Evolutionary conservation across 2,888 invertebrate species (phyloP).

Genomic region (Rosalia funebris): DNA sequence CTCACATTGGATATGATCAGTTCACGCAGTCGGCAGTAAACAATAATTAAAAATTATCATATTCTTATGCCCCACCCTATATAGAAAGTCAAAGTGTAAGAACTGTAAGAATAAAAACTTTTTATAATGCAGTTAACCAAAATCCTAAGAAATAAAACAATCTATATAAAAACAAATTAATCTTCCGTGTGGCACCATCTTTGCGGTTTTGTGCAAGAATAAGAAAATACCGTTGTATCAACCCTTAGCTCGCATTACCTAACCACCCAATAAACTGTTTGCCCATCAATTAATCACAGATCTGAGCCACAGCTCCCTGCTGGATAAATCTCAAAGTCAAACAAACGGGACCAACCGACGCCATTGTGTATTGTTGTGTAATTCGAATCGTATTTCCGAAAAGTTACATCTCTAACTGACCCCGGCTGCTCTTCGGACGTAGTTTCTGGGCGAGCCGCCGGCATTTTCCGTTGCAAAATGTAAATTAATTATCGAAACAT

Average conservation of each 20-base stretch:
- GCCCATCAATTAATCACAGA: conserved; percentile 6
- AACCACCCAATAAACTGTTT: not conserved
- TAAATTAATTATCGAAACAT: conserved; percentile 40
- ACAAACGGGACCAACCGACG: conserved; percentile 25
- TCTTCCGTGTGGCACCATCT: too few relatives aligned
- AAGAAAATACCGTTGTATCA: not conserved
- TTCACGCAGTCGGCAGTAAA: too few relatives aligned
- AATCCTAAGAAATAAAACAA: too few relatives aligned
- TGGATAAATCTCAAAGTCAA: conserved; percentile 29
- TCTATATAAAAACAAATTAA: too few relatives aligned
- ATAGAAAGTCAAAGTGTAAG: too few relatives aligned
- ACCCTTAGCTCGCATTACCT: not conserved
- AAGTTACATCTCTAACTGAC: conserved; percentile 41
- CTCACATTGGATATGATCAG: too few relatives aligned
- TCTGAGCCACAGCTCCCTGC: not conserved
- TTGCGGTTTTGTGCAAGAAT: too few relatives aligned
- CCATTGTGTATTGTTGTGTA: conserved; percentile 35
- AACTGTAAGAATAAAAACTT: too few relatives aligned
- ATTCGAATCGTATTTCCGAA: conserved; percentile 39
- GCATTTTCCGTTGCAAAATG: conserved; percentile 37
- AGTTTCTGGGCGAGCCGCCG: conserved; percentile 38
- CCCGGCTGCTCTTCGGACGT: conserved; percentile 39
- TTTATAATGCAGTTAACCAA: too few relatives aligned
- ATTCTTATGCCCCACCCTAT: too few relatives aligned
- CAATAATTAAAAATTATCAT: too few relatives aligned